Percentiles rank a stretch among this genome's conserved stretches.
Conservation (phyloP, 2,113 vertebrate species). For the Taurulus bubalis region DNA sequence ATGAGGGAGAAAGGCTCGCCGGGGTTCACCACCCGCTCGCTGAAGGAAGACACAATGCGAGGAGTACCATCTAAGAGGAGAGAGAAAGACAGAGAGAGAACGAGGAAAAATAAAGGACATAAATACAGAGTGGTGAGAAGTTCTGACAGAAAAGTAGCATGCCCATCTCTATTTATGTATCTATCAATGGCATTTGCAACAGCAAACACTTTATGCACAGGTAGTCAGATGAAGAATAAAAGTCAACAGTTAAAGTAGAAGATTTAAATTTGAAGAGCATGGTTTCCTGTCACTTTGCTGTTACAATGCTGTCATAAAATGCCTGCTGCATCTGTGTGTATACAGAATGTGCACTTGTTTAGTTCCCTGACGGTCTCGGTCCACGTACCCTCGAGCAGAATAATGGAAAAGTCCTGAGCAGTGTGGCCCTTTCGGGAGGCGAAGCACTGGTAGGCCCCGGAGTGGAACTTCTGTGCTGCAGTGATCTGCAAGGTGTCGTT, state of each 20-base stretch:
- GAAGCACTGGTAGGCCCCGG: constrained; percentile 97
- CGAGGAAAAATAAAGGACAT: not conserved
- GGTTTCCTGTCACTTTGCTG: constrained; percentile 7
- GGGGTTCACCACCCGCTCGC: constrained; percentile 97
- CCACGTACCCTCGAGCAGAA: constrained; percentile 92
- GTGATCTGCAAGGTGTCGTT: constrained; percentile 98
- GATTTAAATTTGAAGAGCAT: not conserved
- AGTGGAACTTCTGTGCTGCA: constrained; percentile 96
- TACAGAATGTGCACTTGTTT: constrained; percentile 1
- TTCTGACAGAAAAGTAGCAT: constrained; percentile 3
- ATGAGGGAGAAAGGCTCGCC: constrained; percentile 99
- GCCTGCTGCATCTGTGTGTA: not conserved
- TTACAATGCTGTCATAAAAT: constrained; percentile 18
- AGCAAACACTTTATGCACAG: not conserved
- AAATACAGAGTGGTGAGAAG: not conserved
- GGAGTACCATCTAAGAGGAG: constrained; percentile 91
- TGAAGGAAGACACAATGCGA: constrained; percentile 97
- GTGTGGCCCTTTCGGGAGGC: constrained; percentile 95
- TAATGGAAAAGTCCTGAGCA: constrained; percentile 96
- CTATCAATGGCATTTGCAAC: not conserved
- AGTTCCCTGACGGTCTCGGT: not conserved
- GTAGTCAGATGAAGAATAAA: constrained; percentile 5
- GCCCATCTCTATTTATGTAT: not conserved
- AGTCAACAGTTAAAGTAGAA: not conserved
- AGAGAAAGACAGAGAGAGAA: constrained; percentile 12